Conservation (phyloP, 1,140 invertebrate species). For the Pinna nobilis region DNA sequence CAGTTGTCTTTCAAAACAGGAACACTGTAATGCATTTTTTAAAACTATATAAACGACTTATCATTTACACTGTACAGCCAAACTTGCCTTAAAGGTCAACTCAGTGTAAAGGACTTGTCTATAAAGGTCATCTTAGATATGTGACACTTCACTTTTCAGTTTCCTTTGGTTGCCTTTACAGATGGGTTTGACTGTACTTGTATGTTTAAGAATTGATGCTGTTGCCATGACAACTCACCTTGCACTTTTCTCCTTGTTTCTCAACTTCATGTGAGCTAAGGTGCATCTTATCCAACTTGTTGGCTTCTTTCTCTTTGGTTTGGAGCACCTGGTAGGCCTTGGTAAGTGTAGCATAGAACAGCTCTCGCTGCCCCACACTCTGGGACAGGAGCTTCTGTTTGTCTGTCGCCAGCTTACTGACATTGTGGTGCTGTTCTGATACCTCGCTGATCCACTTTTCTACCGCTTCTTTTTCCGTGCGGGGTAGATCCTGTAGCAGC, state of each 20-base stretch:
- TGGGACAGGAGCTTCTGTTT: constrained; percentile 49
- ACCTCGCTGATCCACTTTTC: constrained; percentile 80
- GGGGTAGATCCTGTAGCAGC: constrained; percentile 90
- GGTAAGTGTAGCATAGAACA: constrained; percentile 86
- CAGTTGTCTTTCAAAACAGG: too few species aligned
- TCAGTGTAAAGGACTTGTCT: too few species aligned
- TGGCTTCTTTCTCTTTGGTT: constrained; percentile 83
- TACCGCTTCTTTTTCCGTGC: constrained; percentile 83
- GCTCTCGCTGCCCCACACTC: constrained; percentile 76
- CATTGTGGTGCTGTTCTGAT: constrained; percentile 66
- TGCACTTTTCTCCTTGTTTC: constrained; percentile 85
- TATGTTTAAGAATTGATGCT: too few species aligned
- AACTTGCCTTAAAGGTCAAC: too few species aligned
- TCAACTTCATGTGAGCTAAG: constrained; percentile 81
- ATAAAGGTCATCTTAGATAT: too few species aligned
- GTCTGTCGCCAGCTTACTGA: constrained; percentile 60
- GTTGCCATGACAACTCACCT: constrained; percentile 70
- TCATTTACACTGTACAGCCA: too few species aligned
- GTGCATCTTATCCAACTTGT: constrained; percentile 79
- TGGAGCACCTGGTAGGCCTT: constrained; percentile 87
- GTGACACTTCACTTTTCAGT: too few species aligned
- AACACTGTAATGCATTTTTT: too few species aligned
- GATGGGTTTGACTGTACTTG: too few species aligned
- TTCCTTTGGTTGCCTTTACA: too few species aligned
- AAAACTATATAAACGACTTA: too few species aligned